Conservation (phyloP, 2,113 vertebrate genomes). For the Stegastes partitus region DNA sequence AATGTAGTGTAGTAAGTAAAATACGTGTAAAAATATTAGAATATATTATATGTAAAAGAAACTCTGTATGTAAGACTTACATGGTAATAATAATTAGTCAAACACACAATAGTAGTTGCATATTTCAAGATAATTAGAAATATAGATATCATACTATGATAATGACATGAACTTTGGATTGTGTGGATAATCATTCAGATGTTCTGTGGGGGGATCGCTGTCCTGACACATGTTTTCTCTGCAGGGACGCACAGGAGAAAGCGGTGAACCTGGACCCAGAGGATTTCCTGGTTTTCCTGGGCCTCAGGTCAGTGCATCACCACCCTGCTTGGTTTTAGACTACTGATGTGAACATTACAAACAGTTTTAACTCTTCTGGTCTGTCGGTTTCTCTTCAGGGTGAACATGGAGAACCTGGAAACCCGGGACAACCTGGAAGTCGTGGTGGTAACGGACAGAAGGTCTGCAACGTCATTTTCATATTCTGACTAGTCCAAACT, state of each 20-base stretch:
- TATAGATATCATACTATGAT: too few relatives aligned
- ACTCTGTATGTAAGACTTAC: too few relatives aligned
- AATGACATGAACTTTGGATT: too few relatives aligned
- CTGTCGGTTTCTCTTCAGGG: slow-evolving; percentile 73
- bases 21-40: too few relatives aligned
- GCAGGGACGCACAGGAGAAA: slow-evolving; percentile 70
- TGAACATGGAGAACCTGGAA: slow-evolving; percentile 62
- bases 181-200: too few relatives aligned
- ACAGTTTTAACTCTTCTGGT: background rate
- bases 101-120: too few relatives aligned
- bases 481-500: background rate
- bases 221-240: background rate
- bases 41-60: too few relatives aligned
- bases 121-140: too few relatives aligned
- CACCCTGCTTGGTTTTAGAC: too few relatives aligned
- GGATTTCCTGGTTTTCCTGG: slow-evolving; percentile 74
- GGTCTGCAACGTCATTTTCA: slow-evolving; percentile 71
- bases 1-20: too few relatives aligned
- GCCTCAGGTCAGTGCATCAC: slow-evolving; percentile 59
- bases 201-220: background rate
- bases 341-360: too few relatives aligned
- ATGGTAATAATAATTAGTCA: background rate
- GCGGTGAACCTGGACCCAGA: slow-evolving; percentile 67
- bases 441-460: slow-evolving; percentile 85
- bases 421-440: slow-evolving; percentile 78